These are phyloP conservation scores for Alloscopus bannaensis DNA, from an alignment of 2,888 invertebrate species.

Conservation along the genomic window DNA sequence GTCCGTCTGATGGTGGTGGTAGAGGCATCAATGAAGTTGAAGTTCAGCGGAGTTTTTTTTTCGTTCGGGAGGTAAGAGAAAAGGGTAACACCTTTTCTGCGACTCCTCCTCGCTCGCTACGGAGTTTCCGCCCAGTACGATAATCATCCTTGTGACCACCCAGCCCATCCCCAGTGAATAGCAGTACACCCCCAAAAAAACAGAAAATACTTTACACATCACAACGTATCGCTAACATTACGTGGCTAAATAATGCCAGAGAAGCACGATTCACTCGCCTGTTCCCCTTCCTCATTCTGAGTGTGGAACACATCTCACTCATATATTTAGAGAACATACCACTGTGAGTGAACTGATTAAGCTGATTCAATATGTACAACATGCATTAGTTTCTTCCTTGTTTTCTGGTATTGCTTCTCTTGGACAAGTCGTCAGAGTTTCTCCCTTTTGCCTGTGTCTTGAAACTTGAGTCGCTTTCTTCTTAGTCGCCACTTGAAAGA, in stretches of 20 bases:
- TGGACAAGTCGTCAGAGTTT: conserved; percentile 19
- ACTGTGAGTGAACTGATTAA: too few species aligned
- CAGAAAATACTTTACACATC: conserved; percentile 1
- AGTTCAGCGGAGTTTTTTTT: conserved; percentile 17
- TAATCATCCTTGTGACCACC: conserved; percentile 69
- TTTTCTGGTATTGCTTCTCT: neutral
- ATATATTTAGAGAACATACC: too few species aligned
- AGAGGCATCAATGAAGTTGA: conserved; percentile 35
- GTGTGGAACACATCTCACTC: too few species aligned
- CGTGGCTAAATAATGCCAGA: too few species aligned
- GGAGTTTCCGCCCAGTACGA: conserved; percentile 71
- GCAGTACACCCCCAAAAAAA: conserved; percentile 44
- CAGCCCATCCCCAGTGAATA: conserved; percentile 69
- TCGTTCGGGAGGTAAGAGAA: conserved; percentile 44
- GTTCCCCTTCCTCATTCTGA: too few species aligned
- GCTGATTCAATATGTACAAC: too few species aligned
- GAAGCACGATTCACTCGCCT: too few species aligned
- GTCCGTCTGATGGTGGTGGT: conserved; percentile 60
- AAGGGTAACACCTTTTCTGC: conserved; percentile 68
- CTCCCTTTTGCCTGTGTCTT: conserved; percentile 27
- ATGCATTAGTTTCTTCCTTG: too few species aligned
- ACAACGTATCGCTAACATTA: too few species aligned
- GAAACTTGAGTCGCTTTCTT: too few species aligned
- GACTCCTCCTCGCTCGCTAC: conserved; percentile 71
- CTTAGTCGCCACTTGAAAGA: conserved; percentile 7